Evolutionary conservation across 2,888 invertebrate genomes (phyloP), one percentile per base, ranked within the genome.

Genomic region (Leuctra nigra): DNA sequence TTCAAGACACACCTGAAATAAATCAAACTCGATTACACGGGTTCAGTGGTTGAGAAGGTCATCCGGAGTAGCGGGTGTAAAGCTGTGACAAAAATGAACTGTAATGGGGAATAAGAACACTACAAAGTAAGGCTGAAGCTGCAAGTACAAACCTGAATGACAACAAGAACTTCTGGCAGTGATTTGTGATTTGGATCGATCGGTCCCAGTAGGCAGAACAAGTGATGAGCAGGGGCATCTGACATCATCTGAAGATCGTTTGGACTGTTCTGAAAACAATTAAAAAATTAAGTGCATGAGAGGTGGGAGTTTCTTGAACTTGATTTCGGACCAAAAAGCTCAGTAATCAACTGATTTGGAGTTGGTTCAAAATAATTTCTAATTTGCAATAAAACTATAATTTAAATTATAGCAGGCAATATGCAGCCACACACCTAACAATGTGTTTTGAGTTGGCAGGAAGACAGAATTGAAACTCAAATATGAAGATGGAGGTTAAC

Each of bases 221-320:
- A 73, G 70, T 96, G 92, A 75, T 99, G 99, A 1, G 96, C 96
- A 0, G 99, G 98, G 14, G 99, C 98, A 74, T 99, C 99, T 13
- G 97, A 94, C 76, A 99, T 81, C 81, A 99, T 86, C 76, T 99
- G 98, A 39, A 99, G 77, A 76, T 99, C 99, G 74, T 99, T 97
- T 0, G 99, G 99, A 56, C 91, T 91, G 76, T 99, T 99, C 84
- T 89, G 72, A 55, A 67, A 29, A n/a, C n/a, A n/a, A n/a, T n/a
- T n/a, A n/a, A 6, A 29, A 29, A 29, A 29, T 7, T 7, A 29
- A 11, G 29, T 29, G 11, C 6, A 11, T 13, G 6, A 9, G 41
- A 41, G 41, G 16, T 41, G 4, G 13, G 13, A 11, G 9, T 47
- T 47, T 4, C 7, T 20, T 47, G 6, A n/a, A 16, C 47, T 20